Evolutionary conservation across 1,140 invertebrate species (phyloP).

Genomic region (Sycophaga agraensis): DNA sequence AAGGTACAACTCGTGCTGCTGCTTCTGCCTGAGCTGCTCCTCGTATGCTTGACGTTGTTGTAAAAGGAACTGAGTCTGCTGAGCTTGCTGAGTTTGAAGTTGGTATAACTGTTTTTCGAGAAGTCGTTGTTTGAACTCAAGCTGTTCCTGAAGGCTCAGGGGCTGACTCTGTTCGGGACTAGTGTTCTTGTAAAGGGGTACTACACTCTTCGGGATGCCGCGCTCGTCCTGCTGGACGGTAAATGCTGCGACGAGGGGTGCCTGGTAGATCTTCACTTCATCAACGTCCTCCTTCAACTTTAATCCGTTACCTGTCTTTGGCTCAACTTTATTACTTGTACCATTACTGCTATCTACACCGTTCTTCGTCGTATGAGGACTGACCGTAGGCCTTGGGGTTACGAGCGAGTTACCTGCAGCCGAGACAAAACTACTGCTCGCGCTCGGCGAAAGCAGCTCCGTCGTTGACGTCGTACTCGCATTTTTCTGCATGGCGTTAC

Average conservation of each 20-base stretch:
- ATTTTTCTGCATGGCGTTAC: constrained; percentile 9
- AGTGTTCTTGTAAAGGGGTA: constrained; percentile 64
- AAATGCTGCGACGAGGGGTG: constrained; percentile 77
- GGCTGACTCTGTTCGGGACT: constrained; percentile 38
- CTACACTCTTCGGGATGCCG: constrained; percentile 73
- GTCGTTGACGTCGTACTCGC: background rate
- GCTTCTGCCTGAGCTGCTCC: constrained; percentile 54
- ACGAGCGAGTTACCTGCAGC: constrained; percentile 42
- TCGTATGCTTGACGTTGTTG: constrained; percentile 63
- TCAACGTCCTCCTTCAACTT: constrained; percentile 48
- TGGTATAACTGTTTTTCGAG: constrained; percentile 70
- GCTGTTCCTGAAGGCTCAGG: constrained; percentile 59
- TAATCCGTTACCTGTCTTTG: constrained; percentile 13
- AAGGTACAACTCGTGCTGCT: constrained; percentile 55
- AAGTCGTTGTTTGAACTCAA: constrained; percentile 69
- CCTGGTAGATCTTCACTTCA: constrained; percentile 77
- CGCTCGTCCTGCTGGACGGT: constrained; percentile 78
- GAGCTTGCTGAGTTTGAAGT: constrained; percentile 68
- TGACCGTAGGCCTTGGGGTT: constrained; percentile 41
- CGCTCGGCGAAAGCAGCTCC: constrained; percentile 44
- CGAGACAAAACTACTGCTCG: constrained; percentile 42
- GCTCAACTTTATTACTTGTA: constrained; percentile 19
- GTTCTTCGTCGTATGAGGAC: constrained; percentile 34
- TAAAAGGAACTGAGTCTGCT: constrained; percentile 68
- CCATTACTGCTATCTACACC: constrained; percentile 41